Evolutionary conservation across 2,888 invertebrate species (phyloP).

Genomic region (Aleiodes alternator): DNA sequence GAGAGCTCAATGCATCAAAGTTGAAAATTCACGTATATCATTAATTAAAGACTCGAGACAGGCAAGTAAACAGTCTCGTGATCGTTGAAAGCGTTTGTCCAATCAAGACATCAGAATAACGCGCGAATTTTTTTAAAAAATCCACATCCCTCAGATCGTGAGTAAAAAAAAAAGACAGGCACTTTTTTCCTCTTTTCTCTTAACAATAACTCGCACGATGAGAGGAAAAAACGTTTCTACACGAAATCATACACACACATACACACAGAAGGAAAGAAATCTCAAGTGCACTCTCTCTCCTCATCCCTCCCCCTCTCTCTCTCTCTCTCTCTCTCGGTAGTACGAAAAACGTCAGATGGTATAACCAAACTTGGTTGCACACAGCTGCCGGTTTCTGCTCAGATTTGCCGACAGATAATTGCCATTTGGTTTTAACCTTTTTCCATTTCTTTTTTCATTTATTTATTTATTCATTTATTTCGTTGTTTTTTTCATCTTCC

Average conservation of each 20-base stretch:
- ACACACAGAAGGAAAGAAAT: slow-evolving; percentile 18
- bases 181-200: background rate
- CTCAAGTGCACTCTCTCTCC: background rate
- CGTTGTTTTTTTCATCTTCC: slow-evolving; percentile 62
- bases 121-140: slow-evolving; percentile 37
- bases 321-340: no score
- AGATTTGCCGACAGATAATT: slow-evolving; percentile 73
- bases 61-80: slow-evolving; percentile 20
- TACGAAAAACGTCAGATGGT: slow-evolving; percentile 1
- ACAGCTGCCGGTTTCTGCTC: slow-evolving; percentile 67
- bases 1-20: slow-evolving; percentile 10
- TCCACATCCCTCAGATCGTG: no score
- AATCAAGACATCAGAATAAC: slow-evolving; percentile 73
- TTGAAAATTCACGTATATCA: no score
- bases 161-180: no score
- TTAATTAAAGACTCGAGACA: slow-evolving; percentile 2
- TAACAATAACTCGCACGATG: no score
- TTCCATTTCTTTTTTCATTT: no score
- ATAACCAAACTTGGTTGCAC: slow-evolving; percentile 68
- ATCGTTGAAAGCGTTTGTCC: slow-evolving; percentile 60
- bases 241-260: no score
- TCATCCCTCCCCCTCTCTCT: no score
- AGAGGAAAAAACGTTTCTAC: no score
- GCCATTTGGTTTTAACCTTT: slow-evolving; percentile 57
- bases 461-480: no score